Evolutionary conservation across 1,140 invertebrate genomes (phyloP).

Genomic region (Megalopta genalis): DNA sequence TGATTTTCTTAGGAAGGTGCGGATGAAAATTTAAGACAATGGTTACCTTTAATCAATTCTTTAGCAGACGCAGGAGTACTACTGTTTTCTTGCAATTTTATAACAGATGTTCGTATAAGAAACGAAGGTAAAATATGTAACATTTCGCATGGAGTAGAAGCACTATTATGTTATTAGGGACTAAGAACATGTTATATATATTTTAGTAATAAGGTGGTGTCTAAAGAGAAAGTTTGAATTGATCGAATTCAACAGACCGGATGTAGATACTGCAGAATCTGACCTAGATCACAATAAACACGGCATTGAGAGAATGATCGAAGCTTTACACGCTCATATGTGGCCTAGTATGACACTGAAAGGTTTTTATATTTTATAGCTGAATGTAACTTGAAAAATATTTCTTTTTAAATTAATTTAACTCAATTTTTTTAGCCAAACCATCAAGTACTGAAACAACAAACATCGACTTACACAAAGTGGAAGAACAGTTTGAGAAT

Average conservation of each 20-base stretch:
- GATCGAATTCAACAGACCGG: constrained; percentile 84
- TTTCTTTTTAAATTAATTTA: neutral
- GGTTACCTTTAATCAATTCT: constrained; percentile 62
- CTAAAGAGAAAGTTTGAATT: constrained; percentile 86
- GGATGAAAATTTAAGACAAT: constrained; percentile 63
- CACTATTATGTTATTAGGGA: constrained; percentile 1
- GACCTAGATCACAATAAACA: constrained; percentile 83
- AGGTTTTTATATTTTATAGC: constrained; percentile 72
- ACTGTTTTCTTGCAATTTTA: constrained; percentile 71
- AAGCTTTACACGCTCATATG: constrained; percentile 87
- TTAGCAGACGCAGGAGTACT: constrained; percentile 70
- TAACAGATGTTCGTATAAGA: constrained; percentile 74
- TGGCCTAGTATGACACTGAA: constrained; percentile 89
- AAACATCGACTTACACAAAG: constrained; percentile 63
- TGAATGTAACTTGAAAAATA: neutral
- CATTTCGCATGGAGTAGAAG: constrained; percentile 21
- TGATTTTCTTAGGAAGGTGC: constrained; percentile 74
- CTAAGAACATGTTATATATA: constrained; percentile 21
- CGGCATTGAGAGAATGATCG: constrained; percentile 86
- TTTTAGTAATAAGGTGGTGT: constrained; percentile 83
- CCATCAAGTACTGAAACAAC: constrained; percentile 26
- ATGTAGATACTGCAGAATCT: constrained; percentile 78
- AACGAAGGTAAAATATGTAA: constrained; percentile 65
- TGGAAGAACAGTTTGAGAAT: constrained; percentile 73
- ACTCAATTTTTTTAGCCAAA: constrained; percentile 48